Percentiles rank a stretch among this genome's conserved stretches.
Conservation (phyloP, 64 coral and sea anemone species). For the Anthopleura sola region DNA sequence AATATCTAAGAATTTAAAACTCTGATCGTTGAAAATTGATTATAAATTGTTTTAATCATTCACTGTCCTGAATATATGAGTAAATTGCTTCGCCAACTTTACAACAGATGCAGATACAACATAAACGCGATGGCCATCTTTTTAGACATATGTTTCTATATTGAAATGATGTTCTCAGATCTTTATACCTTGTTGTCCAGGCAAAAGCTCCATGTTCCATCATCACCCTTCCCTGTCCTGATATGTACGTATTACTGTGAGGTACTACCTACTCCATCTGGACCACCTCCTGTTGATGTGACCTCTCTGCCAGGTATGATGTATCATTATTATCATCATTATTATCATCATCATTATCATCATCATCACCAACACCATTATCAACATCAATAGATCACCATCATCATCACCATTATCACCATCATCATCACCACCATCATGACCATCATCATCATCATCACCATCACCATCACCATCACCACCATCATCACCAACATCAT, state of each 20-base stretch:
- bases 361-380: too few relatives aligned
- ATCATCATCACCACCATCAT: too few relatives aligned
- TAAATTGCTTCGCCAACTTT: too few relatives aligned
- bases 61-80: too few relatives aligned
- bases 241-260: conserved; percentile 78
- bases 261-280: neutral
- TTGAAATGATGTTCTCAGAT: neutral
- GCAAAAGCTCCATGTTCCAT: conserved; percentile 71
- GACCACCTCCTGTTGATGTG: conserved; percentile 24
- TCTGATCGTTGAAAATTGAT: too few relatives aligned
- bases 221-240: conserved; percentile 50
- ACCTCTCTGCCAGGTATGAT: conserved; percentile 19
- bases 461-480: neutral
- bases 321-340: neutral
- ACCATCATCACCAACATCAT: neutral
- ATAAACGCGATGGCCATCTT: too few relatives aligned
- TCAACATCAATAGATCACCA: neutral
- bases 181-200: neutral
- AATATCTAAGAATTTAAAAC: too few relatives aligned
- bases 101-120: too few relatives aligned
- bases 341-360: neutral
- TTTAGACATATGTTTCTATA: too few relatives aligned
- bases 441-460: too few relatives aligned
- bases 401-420: too few relatives aligned
- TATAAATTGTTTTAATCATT: too few relatives aligned